These are phyloP conservation scores for Sebastes baramenuke DNA, from an alignment of 2,797 vertebrate genomes.

Conservation along the genomic window DNA sequence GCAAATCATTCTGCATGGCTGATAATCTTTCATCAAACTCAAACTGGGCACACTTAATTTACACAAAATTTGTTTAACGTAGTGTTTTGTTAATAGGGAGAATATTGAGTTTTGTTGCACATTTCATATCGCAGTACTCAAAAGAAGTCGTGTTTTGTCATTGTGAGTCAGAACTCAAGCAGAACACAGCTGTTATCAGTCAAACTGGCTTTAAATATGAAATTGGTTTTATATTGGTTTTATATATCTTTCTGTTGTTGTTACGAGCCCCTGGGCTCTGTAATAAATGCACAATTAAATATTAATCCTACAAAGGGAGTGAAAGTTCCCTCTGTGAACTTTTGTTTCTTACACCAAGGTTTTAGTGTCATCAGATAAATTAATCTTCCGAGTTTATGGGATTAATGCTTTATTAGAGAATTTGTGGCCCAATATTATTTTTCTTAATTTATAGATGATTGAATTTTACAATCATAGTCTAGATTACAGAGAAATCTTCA, in stretches of 20 bases:
- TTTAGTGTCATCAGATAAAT: conserved; percentile 5
- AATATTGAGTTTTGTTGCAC: not conserved
- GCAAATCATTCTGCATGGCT: not conserved
- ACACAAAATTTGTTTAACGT: not conserved
- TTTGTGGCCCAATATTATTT: not conserved
- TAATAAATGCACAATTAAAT: conserved; percentile 40
- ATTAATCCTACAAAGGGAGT: conserved; percentile 23
- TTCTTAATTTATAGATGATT: not conserved
- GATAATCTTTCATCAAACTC: not conserved
- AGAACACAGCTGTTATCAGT: not conserved
- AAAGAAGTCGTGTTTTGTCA: not conserved
- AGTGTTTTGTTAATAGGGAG: conserved; percentile 8
- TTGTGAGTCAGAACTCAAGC: not conserved
- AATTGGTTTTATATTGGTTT: conserved; percentile 46
- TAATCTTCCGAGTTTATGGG: not conserved
- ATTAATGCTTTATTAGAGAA: not conserved
- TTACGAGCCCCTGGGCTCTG: conserved; percentile 17
- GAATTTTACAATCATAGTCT: not conserved
- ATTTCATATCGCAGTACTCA: not conserved
- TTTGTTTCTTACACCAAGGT: not conserved
- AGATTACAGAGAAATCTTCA: not conserved
- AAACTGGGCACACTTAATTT: not conserved
- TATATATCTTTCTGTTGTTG: conserved; percentile 3
- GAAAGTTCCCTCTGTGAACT: not conserved
- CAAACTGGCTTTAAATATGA: conserved; percentile 22